Percentiles rank a stretch among this genome's conserved stretches.
phyloP scores from a whole-genome alignment of 2,888 invertebrate species.

The Trissolcus brochymenae region DNA sequence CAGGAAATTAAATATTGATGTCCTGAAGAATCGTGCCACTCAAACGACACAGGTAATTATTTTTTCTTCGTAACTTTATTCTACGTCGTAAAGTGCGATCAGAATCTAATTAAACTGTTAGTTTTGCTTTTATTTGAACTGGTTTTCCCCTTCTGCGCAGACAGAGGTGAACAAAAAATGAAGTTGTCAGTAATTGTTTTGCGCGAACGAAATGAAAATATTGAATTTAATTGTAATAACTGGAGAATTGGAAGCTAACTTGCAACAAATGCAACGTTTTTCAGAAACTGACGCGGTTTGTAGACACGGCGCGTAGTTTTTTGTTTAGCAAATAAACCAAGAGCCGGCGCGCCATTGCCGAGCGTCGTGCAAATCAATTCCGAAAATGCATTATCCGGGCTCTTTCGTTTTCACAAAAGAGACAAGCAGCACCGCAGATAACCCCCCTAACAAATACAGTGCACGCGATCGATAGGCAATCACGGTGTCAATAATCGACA shows the following conservation, averaged over 20 bases:
- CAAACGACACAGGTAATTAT: slow-evolving; percentile 17
- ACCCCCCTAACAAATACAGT: slow-evolving; percentile 40
- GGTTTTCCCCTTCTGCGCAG: too few species aligned
- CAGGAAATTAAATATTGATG: slow-evolving; percentile 70
- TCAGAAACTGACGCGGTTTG: too few species aligned
- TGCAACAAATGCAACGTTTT: too few species aligned
- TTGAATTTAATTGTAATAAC: too few species aligned
- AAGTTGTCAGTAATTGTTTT: too few species aligned
- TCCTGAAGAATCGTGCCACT: slow-evolving; percentile 59
- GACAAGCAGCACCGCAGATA: slow-evolving; percentile 32
- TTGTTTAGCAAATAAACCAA: background rate
- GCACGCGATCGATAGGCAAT: slow-evolving; percentile 55
- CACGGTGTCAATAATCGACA: slow-evolving; percentile 57
- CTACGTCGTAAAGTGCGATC: background rate
- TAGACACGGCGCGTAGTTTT: too few species aligned
- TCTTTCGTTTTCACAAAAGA: slow-evolving; percentile 45
- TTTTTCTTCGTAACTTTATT: slow-evolving; percentile 20
- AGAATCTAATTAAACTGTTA: too few species aligned
- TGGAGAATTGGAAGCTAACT: too few species aligned
- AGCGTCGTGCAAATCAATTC: slow-evolving; percentile 30
- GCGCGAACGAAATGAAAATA: too few species aligned
- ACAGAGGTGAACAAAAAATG: too few species aligned
- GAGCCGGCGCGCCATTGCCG: background rate
- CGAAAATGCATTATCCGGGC: slow-evolving; percentile 40
- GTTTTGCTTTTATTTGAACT: too few species aligned